Evolutionary conservation across 2,888 invertebrate genomes (phyloP).

Genomic region (Nymphalis polychloros): DNA sequence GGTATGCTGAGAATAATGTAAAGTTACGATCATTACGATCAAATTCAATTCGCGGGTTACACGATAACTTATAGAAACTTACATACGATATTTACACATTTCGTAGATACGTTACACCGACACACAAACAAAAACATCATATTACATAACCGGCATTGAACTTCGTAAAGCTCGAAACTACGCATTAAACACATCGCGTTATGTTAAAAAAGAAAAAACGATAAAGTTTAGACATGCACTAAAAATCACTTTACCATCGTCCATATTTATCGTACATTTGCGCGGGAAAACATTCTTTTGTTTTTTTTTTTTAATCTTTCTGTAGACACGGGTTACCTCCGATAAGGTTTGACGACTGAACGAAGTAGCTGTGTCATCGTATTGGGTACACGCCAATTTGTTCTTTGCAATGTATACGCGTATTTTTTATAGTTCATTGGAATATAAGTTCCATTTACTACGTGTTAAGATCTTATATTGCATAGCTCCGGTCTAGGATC

Average conservation of each 20-base stretch:
- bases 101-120: conserved; percentile 10
- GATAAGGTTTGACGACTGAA: conserved; percentile 59
- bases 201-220: conserved; percentile 45
- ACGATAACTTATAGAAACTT: not conserved
- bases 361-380: conserved; percentile 54
- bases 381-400: conserved; percentile 60
- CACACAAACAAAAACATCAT: conserved; percentile 47
- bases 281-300: conserved; percentile 63
- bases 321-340: conserved; percentile 48
- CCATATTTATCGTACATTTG: conserved; percentile 68
- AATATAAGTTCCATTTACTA: not conserved
- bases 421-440: not conserved
- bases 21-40: not conserved
- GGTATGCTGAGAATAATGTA: not conserved
- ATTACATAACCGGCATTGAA: conserved; percentile 71
- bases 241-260: conserved; percentile 54
- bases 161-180: conserved; percentile 50
- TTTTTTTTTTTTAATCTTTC: conserved; percentile 45
- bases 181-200: conserved; percentile 36
- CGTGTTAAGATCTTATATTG: conserved; percentile 20
- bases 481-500: not conserved
- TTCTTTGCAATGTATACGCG: conserved; percentile 32
- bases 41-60: not conserved
- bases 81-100: conserved; percentile 16
- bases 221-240: conserved; percentile 50